A percentile compares a stretch with the other conserved stretches of the same genome.
Conservation (phyloP, 1,140 invertebrate species). For the Phymastichus coffea region DNA sequence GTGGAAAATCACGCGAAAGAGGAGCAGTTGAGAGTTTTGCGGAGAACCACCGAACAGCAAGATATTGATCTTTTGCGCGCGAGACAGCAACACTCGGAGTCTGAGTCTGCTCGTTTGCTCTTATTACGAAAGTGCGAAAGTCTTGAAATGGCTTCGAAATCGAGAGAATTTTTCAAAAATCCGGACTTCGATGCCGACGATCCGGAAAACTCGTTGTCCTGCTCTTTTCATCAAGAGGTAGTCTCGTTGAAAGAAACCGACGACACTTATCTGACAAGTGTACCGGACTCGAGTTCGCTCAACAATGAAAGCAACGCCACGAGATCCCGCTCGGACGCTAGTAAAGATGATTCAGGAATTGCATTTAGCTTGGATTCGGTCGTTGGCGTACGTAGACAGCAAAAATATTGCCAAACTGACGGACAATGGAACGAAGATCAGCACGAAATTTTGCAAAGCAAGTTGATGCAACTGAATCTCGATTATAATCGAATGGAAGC, state of each 20-base stretch:
- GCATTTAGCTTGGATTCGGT: slow-evolving; percentile 7
- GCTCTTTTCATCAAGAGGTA: no score
- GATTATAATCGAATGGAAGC: slow-evolving; percentile 35
- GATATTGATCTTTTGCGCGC: background rate
- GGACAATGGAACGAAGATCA: background rate
- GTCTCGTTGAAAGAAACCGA: no score
- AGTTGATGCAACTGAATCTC: slow-evolving; percentile 29
- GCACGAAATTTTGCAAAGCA: slow-evolving; percentile 22
- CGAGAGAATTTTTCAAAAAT: slow-evolving; percentile 9
- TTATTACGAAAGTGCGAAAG: background rate
- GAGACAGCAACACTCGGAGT: background rate
- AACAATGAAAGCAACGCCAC: slow-evolving; percentile 5
- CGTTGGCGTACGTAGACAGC: background rate
- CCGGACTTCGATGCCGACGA: background rate
- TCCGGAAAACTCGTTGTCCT: background rate
- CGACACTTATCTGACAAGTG: slow-evolving; percentile 3
- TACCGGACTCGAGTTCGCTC: slow-evolving; percentile 6
- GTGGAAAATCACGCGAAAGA: background rate
- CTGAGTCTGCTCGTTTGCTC: background rate
- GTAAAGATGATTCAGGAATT: slow-evolving; percentile 47
- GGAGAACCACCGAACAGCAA: no score
- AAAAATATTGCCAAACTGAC: slow-evolving; percentile 11
- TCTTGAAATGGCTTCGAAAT: background rate
- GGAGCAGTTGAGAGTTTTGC: background rate
- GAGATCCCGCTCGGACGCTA: slow-evolving; percentile 29